phyloP scores from a whole-genome alignment of 2,888 invertebrate species.

The Tinea trinotella region DNA sequence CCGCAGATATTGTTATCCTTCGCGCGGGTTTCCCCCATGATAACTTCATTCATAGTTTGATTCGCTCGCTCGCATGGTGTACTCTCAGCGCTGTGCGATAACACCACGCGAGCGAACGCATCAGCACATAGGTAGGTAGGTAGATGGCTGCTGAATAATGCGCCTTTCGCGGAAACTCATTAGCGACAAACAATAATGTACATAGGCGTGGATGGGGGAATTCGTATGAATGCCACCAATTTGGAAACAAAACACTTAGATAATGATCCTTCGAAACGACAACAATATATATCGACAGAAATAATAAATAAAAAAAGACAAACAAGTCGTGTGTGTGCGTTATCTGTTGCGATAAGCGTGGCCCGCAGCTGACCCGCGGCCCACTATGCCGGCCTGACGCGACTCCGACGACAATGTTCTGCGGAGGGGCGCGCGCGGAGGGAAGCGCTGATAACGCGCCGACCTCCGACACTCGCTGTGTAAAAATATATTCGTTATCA shows the following conservation, averaged over 20 bases:
- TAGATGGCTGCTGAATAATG: too few relatives aligned
- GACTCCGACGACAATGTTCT: neutral
- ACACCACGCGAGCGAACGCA: neutral
- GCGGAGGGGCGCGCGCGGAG: neutral
- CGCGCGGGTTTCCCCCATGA: constrained; percentile 3
- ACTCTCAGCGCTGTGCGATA: neutral
- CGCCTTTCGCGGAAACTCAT: neutral
- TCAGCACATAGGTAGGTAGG: neutral
- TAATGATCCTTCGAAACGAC: neutral
- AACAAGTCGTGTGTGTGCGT: constrained; percentile 23
- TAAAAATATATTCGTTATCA: constrained; percentile 6
- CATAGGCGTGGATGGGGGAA: too few relatives aligned
- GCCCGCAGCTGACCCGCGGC: constrained; percentile 22
- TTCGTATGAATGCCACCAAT: too few relatives aligned
- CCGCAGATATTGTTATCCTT: constrained; percentile 7
- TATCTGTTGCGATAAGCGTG: constrained; percentile 24
- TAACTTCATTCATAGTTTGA: neutral
- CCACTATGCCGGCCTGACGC: neutral
- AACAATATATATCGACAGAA: constrained; percentile 20
- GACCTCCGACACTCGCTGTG: constrained; percentile 7
- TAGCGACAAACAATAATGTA: too few relatives aligned
- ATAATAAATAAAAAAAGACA: constrained; percentile 24
- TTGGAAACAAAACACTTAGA: neutral
- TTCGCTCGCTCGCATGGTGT: too few relatives aligned
- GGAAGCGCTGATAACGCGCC: neutral